phyloP scores from a whole-genome alignment of 2,113 vertebrate genomes.

The Sula dactylatra region DNA sequence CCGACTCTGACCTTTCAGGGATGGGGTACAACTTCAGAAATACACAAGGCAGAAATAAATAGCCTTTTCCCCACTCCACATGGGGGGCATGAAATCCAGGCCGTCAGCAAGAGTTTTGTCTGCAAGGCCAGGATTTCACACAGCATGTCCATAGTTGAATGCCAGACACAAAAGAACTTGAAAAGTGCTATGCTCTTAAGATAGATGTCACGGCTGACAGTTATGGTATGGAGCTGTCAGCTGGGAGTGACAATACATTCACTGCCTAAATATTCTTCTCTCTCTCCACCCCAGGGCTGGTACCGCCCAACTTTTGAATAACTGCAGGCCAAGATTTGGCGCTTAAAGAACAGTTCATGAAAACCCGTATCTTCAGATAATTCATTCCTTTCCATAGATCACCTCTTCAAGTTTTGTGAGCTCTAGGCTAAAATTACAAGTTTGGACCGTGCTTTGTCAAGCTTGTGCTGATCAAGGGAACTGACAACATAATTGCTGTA shows the following conservation, averaged over 20 bases:
- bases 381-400: constrained; percentile 1
- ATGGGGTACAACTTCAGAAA: neutral
- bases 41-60: neutral
- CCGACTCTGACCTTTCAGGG: neutral
- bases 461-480: constrained; percentile 38
- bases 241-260: neutral
- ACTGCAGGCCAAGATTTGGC: constrained; percentile 33
- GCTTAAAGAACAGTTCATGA: neutral
- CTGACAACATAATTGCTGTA: constrained; percentile 17
- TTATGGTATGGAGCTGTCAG: constrained; percentile 27
- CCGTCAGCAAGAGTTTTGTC: neutral
- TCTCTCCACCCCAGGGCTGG: neutral
- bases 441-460: constrained; percentile 40
- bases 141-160: neutral
- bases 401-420: constrained; percentile 26
- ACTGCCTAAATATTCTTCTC: constrained; percentile 15
- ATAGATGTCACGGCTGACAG: constrained; percentile 51
- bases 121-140: neutral
- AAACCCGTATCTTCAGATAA: neutral
- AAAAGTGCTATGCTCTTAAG: neutral
- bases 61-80: neutral
- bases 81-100: neutral
- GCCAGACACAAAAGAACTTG: constrained; percentile 38
- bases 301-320: neutral
- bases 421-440: constrained; percentile 44